Percentiles rank a stretch among this genome's conserved stretches.
phyloP scores from a whole-genome alignment of 2,113 vertebrate species.

The Oreochromis spilurus region DNA sequence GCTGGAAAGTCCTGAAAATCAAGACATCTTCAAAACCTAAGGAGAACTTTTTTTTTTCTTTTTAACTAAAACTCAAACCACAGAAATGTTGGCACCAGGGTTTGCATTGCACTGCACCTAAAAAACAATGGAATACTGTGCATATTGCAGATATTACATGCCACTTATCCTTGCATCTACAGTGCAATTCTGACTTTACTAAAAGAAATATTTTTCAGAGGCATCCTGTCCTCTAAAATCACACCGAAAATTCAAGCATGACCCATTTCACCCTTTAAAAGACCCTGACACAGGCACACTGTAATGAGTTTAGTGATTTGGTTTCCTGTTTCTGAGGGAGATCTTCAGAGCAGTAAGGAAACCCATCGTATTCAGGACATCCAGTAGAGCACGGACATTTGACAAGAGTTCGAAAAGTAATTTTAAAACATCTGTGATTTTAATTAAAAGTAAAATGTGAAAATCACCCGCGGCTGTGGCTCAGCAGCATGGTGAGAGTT shows the following conservation, averaged over 20 bases:
- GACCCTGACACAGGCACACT: neutral
- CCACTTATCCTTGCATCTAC: neutral
- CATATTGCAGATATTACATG: neutral
- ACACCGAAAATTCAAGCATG: neutral
- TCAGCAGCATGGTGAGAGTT: neutral
- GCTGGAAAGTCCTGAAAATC: conserved; percentile 31
- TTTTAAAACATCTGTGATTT: neutral
- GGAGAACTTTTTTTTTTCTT: neutral
- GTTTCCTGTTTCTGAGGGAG: neutral
- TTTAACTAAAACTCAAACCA: neutral
- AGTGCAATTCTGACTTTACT: neutral
- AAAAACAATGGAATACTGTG: neutral
- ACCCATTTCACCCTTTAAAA: neutral
- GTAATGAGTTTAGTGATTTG: neutral
- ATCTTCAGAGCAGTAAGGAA: neutral
- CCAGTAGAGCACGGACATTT: neutral
- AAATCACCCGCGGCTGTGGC: neutral
- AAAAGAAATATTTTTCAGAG: neutral
- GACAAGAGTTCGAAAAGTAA: neutral
- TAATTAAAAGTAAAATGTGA: neutral
- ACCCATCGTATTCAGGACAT: neutral
- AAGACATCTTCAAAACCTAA: neutral
- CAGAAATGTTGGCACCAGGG: neutral
- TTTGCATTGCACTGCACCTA: neutral
- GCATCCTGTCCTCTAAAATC: neutral